These are phyloP conservation scores for Urosaurus nigricauda DNA, from an alignment of 2,797 vertebrate genomes.

Conservation along the genomic window DNA sequence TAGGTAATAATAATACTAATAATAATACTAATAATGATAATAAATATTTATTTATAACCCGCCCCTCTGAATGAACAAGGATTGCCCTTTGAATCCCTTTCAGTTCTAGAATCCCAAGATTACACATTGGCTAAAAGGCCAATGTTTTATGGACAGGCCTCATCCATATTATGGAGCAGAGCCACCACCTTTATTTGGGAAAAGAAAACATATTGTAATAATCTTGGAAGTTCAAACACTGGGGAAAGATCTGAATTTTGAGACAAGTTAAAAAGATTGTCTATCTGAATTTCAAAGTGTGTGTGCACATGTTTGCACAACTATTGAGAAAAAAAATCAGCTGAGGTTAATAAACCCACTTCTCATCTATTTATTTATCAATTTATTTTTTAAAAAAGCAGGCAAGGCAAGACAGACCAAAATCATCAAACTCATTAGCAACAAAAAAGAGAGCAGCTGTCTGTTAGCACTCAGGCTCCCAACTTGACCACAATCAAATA, in stretches of 20 bases:
- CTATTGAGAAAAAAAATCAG: background rate
- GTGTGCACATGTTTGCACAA: background rate
- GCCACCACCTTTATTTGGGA: background rate
- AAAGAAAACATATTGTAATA: background rate
- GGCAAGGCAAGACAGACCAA: background rate
- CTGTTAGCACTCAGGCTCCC: constrained; percentile 51
- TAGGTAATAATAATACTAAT: too few relatives aligned
- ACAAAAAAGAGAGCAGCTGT: constrained; percentile 50
- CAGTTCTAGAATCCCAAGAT: too few relatives aligned
- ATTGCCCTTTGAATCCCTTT: too few relatives aligned
- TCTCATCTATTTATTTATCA: background rate
- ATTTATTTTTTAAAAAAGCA: background rate
- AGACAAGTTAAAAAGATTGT: too few relatives aligned
- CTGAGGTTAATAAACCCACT: background rate
- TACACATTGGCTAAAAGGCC: too few relatives aligned
- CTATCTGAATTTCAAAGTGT: background rate
- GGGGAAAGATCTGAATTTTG: background rate
- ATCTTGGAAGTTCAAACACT: background rate
- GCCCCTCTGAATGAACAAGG: too few relatives aligned
- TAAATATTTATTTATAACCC: too few relatives aligned
- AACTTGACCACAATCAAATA: constrained; percentile 60
- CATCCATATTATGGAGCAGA: background rate
- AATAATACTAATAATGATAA: too few relatives aligned
- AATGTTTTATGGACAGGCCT: background rate
- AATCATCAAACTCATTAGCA: constrained; percentile 56